phyloP scores from a whole-genome alignment of 2,888 invertebrate species.

The Dyspetes luteomarginatus region DNA sequence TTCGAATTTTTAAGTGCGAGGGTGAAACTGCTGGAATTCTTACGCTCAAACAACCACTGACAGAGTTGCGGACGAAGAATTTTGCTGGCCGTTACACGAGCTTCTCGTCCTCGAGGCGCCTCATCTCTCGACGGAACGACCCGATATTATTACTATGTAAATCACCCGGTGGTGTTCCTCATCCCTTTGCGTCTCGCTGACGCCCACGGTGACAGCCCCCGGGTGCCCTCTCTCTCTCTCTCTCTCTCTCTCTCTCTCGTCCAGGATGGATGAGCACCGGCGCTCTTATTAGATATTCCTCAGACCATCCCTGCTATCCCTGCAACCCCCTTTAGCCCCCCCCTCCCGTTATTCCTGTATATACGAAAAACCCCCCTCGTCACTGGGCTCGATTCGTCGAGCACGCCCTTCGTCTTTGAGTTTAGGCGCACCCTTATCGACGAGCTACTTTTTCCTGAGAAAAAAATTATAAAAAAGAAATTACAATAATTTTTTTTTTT shows the following conservation, averaged over 20 bases:
- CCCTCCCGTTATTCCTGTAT: conserved; percentile 28
- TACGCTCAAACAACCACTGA: conserved; percentile 11
- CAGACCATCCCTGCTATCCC: conserved; percentile 67
- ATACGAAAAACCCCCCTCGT: conserved; percentile 69
- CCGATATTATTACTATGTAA: conserved; percentile 84
- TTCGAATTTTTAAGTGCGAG: neutral
- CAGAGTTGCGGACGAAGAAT: conserved; percentile 32
- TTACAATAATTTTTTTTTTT: neutral
- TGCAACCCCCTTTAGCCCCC: conserved; percentile 68
- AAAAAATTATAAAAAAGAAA: neutral
- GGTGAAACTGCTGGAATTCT: conserved; percentile 18
- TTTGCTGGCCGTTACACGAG: conserved; percentile 12
- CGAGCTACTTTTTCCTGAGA: conserved; percentile 43
- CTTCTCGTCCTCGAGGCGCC: conserved; percentile 39
- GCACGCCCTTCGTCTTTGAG: conserved; percentile 69
- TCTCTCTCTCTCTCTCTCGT: conserved; percentile 48
- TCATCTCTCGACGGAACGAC: conserved; percentile 66
- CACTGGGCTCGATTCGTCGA: conserved; percentile 35
- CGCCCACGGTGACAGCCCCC: conserved; percentile 82
- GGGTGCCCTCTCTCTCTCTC: conserved; percentile 76
- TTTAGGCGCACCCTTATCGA: conserved; percentile 75
- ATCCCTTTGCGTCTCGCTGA: conserved; percentile 71
- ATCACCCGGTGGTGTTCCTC: conserved; percentile 78
- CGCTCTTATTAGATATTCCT: conserved; percentile 82
- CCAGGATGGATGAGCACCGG: conserved; percentile 80